phyloP scores from a whole-genome alignment of 2,113 vertebrate genomes.

The Picathartes gymnocephalus region DNA sequence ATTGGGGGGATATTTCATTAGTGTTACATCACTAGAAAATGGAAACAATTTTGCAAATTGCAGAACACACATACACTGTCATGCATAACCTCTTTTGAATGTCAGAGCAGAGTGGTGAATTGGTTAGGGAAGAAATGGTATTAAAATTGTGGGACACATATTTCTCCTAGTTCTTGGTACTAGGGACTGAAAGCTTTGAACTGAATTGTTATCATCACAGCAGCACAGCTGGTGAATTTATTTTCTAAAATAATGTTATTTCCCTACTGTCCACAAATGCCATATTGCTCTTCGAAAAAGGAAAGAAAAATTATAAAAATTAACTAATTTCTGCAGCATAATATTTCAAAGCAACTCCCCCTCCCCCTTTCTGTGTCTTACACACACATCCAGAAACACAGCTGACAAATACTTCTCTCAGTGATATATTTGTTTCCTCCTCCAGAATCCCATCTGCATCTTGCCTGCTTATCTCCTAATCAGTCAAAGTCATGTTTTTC shows the following conservation, averaged over 20 bases:
- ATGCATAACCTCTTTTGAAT: background rate
- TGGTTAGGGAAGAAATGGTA: background rate
- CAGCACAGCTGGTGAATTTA: background rate
- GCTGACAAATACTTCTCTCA: background rate
- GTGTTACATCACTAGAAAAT: background rate
- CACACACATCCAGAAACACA: background rate
- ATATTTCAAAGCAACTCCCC: background rate
- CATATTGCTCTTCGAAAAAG: background rate
- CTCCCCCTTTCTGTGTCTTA: background rate
- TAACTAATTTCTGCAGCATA: background rate
- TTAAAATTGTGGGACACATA: background rate
- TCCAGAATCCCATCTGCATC: background rate
- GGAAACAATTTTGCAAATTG: background rate
- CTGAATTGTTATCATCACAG: background rate
- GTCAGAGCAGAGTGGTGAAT: background rate
- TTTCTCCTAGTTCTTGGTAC: background rate
- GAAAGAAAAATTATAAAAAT: background rate
- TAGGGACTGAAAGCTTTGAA: background rate
- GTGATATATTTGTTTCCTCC: background rate
- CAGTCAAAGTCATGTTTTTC: background rate
- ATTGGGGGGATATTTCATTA: background rate
- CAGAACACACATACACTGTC: background rate
- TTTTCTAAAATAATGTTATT: background rate
- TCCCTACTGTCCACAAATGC: background rate
- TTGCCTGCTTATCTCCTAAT: background rate